Percentiles rank a stretch among this genome's conserved stretches.
Conservation (phyloP, 2,113 vertebrate genomes). For the Sinocyclocheilus grahami region DNA sequence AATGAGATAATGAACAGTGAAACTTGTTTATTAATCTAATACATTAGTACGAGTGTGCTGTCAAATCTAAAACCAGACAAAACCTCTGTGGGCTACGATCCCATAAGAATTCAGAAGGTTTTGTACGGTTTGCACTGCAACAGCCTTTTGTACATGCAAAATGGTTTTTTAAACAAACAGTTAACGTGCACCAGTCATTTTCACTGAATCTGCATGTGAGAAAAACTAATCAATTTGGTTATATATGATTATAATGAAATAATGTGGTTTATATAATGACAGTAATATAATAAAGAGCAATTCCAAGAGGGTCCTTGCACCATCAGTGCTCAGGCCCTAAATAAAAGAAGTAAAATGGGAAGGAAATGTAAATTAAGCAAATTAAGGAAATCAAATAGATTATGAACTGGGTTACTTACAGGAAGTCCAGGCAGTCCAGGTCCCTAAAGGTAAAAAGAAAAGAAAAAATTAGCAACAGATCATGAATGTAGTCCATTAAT, state of each 20-base stretch:
- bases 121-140: background rate
- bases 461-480: conserved; percentile 23
- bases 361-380: background rate
- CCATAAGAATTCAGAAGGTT: background rate
- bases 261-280: too few species aligned
- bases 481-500: background rate
- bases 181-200: too few species aligned
- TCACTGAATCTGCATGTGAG: background rate
- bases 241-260: background rate
- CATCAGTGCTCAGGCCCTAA: background rate
- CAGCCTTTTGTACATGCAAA: background rate
- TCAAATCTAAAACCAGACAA: background rate
- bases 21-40: conserved; percentile 9
- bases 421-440: conserved; percentile 86
- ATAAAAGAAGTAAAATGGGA: background rate
- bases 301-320: too few species aligned
- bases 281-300: too few species aligned
- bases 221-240: background rate
- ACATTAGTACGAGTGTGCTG: background rate
- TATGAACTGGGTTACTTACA: conserved; percentile 78
- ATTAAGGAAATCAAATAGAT: conserved; percentile 12
- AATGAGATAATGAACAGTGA: conserved; percentile 47
- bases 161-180: background rate
- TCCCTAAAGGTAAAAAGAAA: conserved; percentile 77
- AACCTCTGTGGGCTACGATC: background rate